Percentiles rank a stretch among this genome's conserved stretches.
These are phyloP conservation scores for Drosophila nr. fundita DNA, from an alignment of 2,888 invertebrate genomes.

Conservation along the genomic window DNA sequence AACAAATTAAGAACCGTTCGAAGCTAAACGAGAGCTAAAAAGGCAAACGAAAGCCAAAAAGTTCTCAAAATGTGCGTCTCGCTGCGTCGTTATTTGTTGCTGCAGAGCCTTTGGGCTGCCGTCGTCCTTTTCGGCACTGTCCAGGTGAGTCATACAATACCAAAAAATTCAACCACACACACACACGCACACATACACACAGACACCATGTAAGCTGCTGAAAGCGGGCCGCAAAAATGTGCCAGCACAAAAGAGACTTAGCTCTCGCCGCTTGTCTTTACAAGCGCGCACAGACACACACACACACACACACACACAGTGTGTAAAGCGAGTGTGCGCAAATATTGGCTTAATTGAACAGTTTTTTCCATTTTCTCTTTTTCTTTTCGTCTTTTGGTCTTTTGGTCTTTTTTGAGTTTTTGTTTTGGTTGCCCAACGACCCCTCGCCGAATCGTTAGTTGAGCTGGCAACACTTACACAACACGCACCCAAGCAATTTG, in stretches of 20 bases:
- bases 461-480: conserved; percentile 39
- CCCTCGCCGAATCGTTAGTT: not conserved
- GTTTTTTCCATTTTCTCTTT: conserved; percentile 36
- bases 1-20: conserved; percentile 13
- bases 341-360: conserved; percentile 79
- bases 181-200: conserved; percentile 5
- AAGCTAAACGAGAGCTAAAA: conserved; percentile 9
- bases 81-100: conserved; percentile 78
- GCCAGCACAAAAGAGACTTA: conserved; percentile 51
- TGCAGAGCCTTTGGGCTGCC: conserved; percentile 74
- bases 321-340: conserved; percentile 68
- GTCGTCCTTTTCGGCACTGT: conserved; percentile 71
- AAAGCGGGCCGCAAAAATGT: conserved; percentile 64
- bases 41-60: conserved; percentile 33
- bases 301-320: conserved; percentile 18
- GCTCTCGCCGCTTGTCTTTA: conserved; percentile 37
- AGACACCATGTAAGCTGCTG: conserved; percentile 30
- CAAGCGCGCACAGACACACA: conserved; percentile 12
- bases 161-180: conserved; percentile 15
- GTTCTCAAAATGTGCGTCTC: conserved; percentile 73
- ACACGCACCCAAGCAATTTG: conserved; percentile 67
- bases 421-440: conserved; percentile 41
- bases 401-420: conserved; percentile 15
- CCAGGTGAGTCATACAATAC: conserved; percentile 72
- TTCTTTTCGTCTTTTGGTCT: conserved; percentile 5